Evolutionary conservation across 2,888 invertebrate genomes (phyloP).

Genomic region (Agrilus cyanescens): DNA sequence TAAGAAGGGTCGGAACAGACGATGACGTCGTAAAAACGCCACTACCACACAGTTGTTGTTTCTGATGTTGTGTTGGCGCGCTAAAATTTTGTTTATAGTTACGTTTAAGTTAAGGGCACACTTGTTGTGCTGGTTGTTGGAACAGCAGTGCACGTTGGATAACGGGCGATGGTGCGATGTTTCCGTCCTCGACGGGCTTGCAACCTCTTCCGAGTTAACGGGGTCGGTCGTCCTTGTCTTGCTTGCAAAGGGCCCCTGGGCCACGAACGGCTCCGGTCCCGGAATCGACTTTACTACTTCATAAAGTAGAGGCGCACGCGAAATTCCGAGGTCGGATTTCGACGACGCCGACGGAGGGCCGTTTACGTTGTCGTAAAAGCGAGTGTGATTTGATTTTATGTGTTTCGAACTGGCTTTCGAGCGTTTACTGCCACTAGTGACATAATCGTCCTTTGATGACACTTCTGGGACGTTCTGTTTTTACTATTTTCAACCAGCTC

Average conservation of each 20-base stretch:
- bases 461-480: too few relatives aligned
- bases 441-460: too few relatives aligned
- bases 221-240: conserved; percentile 6
- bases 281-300: conserved; percentile 38
- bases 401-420: conserved; percentile 24
- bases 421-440: conserved; percentile 9
- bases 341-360: conserved; percentile 34
- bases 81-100: conserved; percentile 38
- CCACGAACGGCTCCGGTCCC: conserved; percentile 19
- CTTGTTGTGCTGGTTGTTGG: conserved; percentile 35
- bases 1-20: too few relatives aligned
- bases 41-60: conserved; percentile 2
- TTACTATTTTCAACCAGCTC: too few relatives aligned
- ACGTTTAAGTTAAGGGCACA: conserved; percentile 38
- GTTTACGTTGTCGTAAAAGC: conserved; percentile 37
- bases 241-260: conserved; percentile 11
- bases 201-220: conserved; percentile 16
- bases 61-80: conserved; percentile 15
- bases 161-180: conserved; percentile 16
- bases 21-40: too few relatives aligned
- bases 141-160: conserved; percentile 26
- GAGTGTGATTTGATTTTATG: conserved; percentile 37
- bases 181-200: conserved; percentile 12
- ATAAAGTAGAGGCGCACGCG: conserved; percentile 38
- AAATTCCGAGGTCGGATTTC: conserved; percentile 36